These are phyloP conservation scores for Habrosyne pyritoides DNA, from an alignment of 2,888 invertebrate species.

Conservation along the genomic window DNA sequence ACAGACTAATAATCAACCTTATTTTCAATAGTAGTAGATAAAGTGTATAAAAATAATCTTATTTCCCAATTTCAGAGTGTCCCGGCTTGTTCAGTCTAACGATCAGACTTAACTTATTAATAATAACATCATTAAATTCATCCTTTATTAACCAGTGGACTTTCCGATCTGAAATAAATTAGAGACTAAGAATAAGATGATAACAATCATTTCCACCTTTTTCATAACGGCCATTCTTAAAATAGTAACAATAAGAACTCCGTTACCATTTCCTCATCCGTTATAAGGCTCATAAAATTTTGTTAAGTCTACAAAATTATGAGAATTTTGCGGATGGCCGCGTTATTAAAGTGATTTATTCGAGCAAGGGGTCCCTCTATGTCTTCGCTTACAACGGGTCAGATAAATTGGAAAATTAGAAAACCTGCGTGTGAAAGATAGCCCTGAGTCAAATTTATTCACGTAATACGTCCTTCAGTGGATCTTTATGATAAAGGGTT, in stretches of 20 bases:
- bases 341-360: slow-evolving; percentile 65
- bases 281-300: slow-evolving; percentile 45
- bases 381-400: slow-evolving; percentile 43
- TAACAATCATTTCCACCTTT: too few species aligned
- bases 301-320: slow-evolving; percentile 35
- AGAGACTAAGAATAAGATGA: too few species aligned
- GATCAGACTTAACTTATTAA: too few species aligned
- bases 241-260: background rate
- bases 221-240: background rate
- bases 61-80: too few species aligned
- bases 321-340: slow-evolving; percentile 46
- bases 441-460: slow-evolving; percentile 38
- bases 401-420: slow-evolving; percentile 63
- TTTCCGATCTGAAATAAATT: too few species aligned
- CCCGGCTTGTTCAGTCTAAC: too few species aligned
- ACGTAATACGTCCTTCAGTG: slow-evolving; percentile 21
- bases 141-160: too few species aligned
- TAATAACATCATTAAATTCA: too few species aligned
- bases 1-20: too few species aligned
- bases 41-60: too few species aligned
- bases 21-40: too few species aligned
- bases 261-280: slow-evolving; percentile 23
- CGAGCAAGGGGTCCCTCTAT: slow-evolving; percentile 33
- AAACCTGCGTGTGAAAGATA: slow-evolving; percentile 56
- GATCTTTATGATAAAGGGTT: slow-evolving; percentile 5